Evolutionary conservation across 2,888 invertebrate species (phyloP).

Genomic region (Brachypalpus laphriformis): DNA sequence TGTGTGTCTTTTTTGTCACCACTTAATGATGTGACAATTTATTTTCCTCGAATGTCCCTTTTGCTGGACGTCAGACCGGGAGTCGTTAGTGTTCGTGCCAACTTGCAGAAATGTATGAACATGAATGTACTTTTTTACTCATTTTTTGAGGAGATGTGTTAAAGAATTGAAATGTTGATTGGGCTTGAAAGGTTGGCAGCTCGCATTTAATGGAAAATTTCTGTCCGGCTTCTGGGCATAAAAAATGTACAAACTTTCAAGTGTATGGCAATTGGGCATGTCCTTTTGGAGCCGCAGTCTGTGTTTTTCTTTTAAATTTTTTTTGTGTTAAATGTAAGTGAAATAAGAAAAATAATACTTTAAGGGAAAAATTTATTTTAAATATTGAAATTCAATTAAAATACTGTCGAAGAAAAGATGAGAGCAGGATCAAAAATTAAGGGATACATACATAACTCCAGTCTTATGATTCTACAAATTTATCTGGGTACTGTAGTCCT

Average conservation of each 20-base stretch:
- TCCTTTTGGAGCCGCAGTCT: not conserved
- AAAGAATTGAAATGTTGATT: conserved; percentile 68
- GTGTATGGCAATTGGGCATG: conserved; percentile 36
- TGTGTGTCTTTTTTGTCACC: conserved; percentile 67
- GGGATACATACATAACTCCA: too few species aligned
- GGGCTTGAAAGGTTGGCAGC: conserved; percentile 51
- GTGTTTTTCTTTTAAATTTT: conserved; percentile 6
- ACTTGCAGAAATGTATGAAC: conserved; percentile 51
- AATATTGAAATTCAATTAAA: not conserved
- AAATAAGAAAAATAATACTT: not conserved
- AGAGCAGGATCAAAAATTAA: too few species aligned
- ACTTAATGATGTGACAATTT: conserved; percentile 75
- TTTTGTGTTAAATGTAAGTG: not conserved
- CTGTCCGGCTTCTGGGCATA: conserved; percentile 30
- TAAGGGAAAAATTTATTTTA: not conserved
- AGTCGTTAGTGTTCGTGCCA: conserved; percentile 62
- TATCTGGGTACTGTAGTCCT: too few species aligned
- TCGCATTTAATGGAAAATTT: conserved; percentile 46
- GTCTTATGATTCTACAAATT: too few species aligned
- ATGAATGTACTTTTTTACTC: conserved; percentile 33
- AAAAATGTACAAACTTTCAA: conserved; percentile 40
- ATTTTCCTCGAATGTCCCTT: conserved; percentile 66
- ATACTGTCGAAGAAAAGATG: too few species aligned
- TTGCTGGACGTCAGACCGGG: conserved; percentile 33
- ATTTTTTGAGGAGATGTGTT: conserved; percentile 51